Evolutionary conservation across 2,797 vertebrate species (phyloP).

Genomic region (Pachyuromys duprasi): DNA sequence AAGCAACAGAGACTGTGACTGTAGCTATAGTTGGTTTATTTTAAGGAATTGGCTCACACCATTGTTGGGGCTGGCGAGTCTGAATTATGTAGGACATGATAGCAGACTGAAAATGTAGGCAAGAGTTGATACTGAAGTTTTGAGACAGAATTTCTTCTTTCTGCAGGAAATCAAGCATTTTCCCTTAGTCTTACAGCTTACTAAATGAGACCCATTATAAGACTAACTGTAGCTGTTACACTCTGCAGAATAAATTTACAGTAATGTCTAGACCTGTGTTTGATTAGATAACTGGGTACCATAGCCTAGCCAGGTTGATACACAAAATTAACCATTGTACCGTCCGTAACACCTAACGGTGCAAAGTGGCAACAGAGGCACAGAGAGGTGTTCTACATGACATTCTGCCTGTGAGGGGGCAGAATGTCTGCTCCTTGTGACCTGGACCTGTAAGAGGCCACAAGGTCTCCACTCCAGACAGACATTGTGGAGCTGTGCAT

Average conservation of each 20-base stretch:
- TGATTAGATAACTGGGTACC: background rate
- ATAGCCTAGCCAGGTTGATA: background rate
- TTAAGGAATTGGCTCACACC: constrained; percentile 13
- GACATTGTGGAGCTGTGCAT: background rate
- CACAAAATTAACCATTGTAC: background rate
- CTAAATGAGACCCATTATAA: background rate
- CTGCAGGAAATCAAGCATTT: background rate
- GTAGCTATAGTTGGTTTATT: background rate
- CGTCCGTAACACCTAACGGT: background rate
- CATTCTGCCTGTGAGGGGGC: background rate
- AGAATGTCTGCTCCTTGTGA: background rate
- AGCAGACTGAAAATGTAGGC: background rate
- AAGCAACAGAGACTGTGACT: background rate
- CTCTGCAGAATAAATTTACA: background rate
- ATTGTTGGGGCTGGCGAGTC: background rate
- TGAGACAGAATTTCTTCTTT: constrained; percentile 3
- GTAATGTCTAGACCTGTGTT: background rate
- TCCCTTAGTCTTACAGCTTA: background rate
- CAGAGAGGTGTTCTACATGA: background rate
- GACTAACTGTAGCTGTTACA: background rate
- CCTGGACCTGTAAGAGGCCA: background rate
- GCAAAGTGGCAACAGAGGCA: background rate
- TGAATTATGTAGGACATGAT: background rate
- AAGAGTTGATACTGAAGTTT: background rate
- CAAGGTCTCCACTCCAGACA: background rate